These are phyloP conservation scores for Cercopithecus mitis DNA, from an alignment of 2,797 vertebrate species.

Conservation along the genomic window DNA sequence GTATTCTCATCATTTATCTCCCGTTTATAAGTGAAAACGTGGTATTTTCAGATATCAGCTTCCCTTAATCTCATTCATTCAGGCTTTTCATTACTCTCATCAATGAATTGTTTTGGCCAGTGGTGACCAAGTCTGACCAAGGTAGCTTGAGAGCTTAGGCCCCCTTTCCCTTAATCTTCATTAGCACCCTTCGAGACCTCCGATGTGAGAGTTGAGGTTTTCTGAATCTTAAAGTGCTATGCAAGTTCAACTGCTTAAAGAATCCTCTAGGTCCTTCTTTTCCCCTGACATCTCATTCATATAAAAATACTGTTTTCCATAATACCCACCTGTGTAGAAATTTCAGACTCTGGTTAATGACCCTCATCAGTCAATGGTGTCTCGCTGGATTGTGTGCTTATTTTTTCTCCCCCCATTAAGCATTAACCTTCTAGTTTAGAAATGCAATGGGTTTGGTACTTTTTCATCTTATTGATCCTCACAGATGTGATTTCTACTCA, in stretches of 20 bases:
- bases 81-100: not conserved
- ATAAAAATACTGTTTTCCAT: not conserved
- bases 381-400: not conserved
- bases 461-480: not conserved
- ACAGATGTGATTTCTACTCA: not conserved
- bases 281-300: not conserved
- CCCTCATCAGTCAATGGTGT: not conserved
- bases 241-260: not conserved
- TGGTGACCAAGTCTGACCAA: not conserved
- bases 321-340: not conserved
- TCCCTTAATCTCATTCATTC: not conserved
- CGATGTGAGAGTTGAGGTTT: not conserved
- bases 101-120: not conserved
- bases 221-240: not conserved
- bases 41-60: not conserved
- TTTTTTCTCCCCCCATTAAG: not conserved
- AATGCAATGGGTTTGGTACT: not conserved
- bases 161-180: not conserved
- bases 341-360: not conserved
- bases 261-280: not conserved
- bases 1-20: not conserved
- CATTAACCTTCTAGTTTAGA: not conserved
- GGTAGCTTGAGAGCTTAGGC: not conserved
- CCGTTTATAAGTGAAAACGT: not conserved
- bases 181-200: not conserved